Evolutionary conservation across 2,797 vertebrate genomes (phyloP).

Genomic region (Spheniscus humboldti): DNA sequence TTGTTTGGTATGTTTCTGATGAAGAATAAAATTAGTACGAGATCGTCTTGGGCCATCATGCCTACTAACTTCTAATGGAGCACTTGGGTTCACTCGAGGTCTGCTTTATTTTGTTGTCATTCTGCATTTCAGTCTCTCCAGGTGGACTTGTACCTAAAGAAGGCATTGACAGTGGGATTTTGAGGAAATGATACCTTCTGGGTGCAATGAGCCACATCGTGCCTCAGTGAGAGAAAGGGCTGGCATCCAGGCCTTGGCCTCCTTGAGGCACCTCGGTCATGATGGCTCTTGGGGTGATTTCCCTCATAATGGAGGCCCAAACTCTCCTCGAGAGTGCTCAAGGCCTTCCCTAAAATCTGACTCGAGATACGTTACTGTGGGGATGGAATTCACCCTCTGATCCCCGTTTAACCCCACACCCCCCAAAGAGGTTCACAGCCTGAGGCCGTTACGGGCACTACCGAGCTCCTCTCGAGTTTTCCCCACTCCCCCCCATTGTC

Average conservation of each 20-base stretch:
- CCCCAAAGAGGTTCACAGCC: background rate
- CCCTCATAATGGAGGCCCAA: rapidly evolving
- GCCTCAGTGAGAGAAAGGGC: background rate
- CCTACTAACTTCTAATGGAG: background rate
- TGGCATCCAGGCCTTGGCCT: rapidly evolving
- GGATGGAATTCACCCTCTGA: background rate
- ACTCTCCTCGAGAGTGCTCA: background rate
- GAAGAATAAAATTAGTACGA: background rate
- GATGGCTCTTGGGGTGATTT: rapidly evolving
- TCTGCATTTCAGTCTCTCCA: rapidly evolving
- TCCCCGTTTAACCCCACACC: background rate
- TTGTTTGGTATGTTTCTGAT: background rate
- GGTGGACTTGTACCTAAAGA: background rate
- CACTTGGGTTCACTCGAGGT: rapidly evolving
- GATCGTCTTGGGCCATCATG: background rate
- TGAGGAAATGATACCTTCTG: background rate
- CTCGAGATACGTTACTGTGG: rapidly evolving
- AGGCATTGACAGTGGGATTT: rapidly evolving
- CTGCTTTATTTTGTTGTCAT: background rate
- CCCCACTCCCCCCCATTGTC: background rate
- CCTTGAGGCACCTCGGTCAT: background rate
- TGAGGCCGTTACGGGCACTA: background rate
- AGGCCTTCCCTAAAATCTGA: background rate
- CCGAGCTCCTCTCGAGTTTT: background rate
- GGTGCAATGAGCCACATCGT: rapidly evolving